Evolutionary conservation across 2,113 vertebrate species (phyloP).

Genomic region (Pomatorhinus ruficollis): DNA sequence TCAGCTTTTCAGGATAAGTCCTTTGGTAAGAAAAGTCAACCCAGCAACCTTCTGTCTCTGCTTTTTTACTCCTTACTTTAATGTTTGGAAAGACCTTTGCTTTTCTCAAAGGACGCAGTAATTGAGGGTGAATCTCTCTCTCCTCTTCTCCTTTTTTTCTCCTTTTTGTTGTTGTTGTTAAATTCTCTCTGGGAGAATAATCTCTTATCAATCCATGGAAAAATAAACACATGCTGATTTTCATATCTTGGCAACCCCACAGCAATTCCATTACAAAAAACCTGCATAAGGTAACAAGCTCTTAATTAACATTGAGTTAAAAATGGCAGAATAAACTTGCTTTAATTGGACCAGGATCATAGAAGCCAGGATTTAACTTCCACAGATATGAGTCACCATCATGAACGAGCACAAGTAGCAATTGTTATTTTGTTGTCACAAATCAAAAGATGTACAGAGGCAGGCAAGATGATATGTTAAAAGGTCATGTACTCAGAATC

Average conservation of each 20-base stretch:
- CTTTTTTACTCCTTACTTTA: background rate
- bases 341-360: background rate
- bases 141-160: too few species aligned
- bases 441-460: background rate
- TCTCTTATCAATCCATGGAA: background rate
- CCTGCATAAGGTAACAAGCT: background rate
- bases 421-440: background rate
- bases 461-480: background rate
- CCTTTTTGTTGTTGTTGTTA: background rate
- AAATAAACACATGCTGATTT: background rate
- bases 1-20: background rate
- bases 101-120: background rate
- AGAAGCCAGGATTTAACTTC: background rate
- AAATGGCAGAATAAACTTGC: background rate
- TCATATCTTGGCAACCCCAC: background rate
- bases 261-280: background rate
- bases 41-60: background rate
- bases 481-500: background rate
- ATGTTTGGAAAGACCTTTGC: background rate
- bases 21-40: background rate
- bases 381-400: background rate
- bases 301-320: background rate
- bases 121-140: background rate
- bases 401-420: background rate
- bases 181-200: background rate